Evolutionary conservation across 2,113 vertebrate genomes (phyloP).

Genomic region (Amia ocellicauda): DNA sequence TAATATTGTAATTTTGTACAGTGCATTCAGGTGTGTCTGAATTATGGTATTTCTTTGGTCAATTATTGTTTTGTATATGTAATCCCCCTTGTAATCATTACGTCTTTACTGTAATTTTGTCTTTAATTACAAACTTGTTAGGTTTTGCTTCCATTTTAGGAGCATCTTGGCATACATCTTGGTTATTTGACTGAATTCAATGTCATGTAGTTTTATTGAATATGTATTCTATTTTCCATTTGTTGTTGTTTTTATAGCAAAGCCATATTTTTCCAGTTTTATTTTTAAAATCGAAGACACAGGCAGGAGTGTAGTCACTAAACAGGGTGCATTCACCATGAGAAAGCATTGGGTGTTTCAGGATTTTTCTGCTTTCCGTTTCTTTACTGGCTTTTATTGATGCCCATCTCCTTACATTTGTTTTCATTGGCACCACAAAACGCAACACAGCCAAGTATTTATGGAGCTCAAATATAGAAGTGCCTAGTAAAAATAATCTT

Average conservation of each 20-base stretch:
- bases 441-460: neutral
- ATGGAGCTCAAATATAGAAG: neutral
- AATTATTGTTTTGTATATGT: too few relatives aligned
- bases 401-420: conserved; percentile 6
- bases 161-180: too few relatives aligned
- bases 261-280: neutral
- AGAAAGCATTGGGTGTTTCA: neutral
- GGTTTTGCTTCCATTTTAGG: too few relatives aligned
- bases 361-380: neutral
- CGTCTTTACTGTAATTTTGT: too few relatives aligned
- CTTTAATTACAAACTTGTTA: too few relatives aligned
- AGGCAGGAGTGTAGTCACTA: neutral
- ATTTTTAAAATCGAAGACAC: neutral
- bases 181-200: too few relatives aligned
- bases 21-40: too few relatives aligned
- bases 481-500: conserved; percentile 9
- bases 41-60: too few relatives aligned
- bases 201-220: too few relatives aligned
- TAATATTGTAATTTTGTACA: too few relatives aligned
- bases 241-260: neutral
- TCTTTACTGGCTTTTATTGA: neutral
- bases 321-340: neutral
- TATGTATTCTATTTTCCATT: neutral
- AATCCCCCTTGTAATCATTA: too few relatives aligned
- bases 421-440: neutral